Evolutionary conservation across 1,140 invertebrate species (phyloP).

Genomic region (Laupala kohalensis): DNA sequence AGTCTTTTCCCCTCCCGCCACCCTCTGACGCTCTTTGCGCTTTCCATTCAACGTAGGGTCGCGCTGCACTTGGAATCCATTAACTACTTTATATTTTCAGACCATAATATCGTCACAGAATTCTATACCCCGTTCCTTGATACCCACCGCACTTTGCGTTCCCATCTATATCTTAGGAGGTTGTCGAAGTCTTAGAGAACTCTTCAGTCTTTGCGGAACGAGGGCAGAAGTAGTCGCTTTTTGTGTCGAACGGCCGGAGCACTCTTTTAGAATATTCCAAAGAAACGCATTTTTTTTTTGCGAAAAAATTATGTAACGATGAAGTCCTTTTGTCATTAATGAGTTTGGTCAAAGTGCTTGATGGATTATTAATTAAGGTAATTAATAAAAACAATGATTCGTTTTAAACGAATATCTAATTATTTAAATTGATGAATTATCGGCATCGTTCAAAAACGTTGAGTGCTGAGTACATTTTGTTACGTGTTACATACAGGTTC

Average conservation of each 20-base stretch:
- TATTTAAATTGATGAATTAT: too few species aligned
- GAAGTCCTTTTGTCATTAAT: too few species aligned
- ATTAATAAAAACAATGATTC: too few species aligned
- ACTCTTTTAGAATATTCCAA: not conserved
- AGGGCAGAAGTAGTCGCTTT: not conserved
- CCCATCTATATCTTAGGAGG: too few species aligned
- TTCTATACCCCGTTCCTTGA: not conserved
- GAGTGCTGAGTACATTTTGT: too few species aligned
- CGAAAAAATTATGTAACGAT: not conserved
- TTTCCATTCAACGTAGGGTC: not conserved
- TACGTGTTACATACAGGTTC: too few species aligned
- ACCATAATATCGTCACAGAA: not conserved
- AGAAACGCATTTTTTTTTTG: not conserved
- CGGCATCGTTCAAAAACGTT: too few species aligned
- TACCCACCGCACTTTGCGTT: not conserved
- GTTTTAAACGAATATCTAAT: too few species aligned
- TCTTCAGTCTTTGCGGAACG: not conserved
- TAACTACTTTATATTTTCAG: not conserved
- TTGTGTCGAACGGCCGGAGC: not conserved
- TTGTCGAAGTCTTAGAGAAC: too few species aligned
- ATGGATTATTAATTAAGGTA: too few species aligned
- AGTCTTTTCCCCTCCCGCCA: not conserved
- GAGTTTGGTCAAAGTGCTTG: too few species aligned
- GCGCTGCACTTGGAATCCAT: not conserved
- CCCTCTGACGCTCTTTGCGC: not conserved